phyloP scores from a whole-genome alignment of 2,888 invertebrate genomes.

The Pristionchus maxplancki region DNA sequence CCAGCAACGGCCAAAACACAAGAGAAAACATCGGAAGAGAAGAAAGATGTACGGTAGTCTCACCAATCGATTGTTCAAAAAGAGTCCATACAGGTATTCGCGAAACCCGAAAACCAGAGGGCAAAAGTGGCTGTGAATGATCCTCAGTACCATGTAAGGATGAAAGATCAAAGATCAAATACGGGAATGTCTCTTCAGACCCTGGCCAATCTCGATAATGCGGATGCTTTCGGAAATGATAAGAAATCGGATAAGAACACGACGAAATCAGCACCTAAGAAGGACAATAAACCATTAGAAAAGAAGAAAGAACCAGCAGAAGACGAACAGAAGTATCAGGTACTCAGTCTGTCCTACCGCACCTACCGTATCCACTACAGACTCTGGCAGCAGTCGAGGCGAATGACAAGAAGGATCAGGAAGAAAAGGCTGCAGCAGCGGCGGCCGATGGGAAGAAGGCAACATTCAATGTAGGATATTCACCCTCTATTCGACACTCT shows the following conservation, averaged over 20 bases:
- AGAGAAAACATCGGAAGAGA: slow-evolving; percentile 1
- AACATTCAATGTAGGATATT: not conserved
- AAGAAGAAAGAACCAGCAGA: slow-evolving; percentile 8
- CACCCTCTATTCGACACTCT: not conserved
- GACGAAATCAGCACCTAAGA: not conserved
- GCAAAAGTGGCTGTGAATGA: not conserved
- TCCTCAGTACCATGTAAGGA: slow-evolving; percentile 32
- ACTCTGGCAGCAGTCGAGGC: slow-evolving; percentile 23
- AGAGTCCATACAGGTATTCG: not conserved
- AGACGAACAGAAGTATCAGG: slow-evolving; percentile 39
- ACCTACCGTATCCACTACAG: not conserved
- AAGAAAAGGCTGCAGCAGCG: slow-evolving; percentile 33
- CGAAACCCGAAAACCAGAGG: slow-evolving; percentile 27
- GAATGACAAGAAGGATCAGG: slow-evolving; percentile 24
- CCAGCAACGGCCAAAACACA: not conserved
- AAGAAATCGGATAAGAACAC: slow-evolving; percentile 13
- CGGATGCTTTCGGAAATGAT: slow-evolving; percentile 23
- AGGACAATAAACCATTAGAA: not conserved
- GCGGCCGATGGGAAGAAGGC: slow-evolving; percentile 6
- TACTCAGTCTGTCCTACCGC: not conserved
- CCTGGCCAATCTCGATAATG: slow-evolving; percentile 27
- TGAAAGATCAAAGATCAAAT: not conserved
- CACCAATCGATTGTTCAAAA: not conserved
- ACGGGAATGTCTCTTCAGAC: not conserved
- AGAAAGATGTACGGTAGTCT: slow-evolving; percentile 20